Conservation (phyloP, 2,888 invertebrate species). For the Mamestra brassicae region DNA sequence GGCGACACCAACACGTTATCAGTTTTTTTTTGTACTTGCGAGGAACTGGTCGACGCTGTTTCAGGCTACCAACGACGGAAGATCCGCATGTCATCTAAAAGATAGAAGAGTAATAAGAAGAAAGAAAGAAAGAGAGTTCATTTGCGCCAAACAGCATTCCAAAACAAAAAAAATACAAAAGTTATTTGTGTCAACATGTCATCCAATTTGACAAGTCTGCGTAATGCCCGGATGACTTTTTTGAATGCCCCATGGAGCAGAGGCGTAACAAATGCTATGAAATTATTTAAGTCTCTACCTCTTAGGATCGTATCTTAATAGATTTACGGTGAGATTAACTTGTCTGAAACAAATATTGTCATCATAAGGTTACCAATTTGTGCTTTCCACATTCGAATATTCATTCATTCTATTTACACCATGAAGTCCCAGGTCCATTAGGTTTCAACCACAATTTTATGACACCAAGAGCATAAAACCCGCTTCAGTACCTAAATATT, state of each 20-base stretch:
- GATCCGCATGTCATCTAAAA: not conserved
- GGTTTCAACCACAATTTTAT: slow-evolving; percentile 28
- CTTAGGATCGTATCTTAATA: not conserved
- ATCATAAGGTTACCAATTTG: not conserved
- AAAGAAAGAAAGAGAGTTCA: too few species aligned
- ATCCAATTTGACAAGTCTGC: too few species aligned
- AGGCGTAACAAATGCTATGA: not conserved
- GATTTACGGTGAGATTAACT: too few species aligned
- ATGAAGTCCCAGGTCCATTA: slow-evolving; percentile 12
- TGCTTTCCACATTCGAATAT: not conserved
- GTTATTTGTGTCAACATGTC: too few species aligned
- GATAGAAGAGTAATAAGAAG: not conserved
- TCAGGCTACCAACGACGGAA: too few species aligned
- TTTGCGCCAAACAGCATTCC: too few species aligned
- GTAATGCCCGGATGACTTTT: too few species aligned
- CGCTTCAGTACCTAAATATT: slow-evolving; percentile 12
- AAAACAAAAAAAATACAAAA: too few species aligned
- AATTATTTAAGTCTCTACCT: not conserved
- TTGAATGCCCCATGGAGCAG: not conserved
- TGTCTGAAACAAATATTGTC: too few species aligned
- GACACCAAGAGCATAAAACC: slow-evolving; percentile 27
- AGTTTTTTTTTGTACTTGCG: not conserved
- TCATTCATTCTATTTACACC: not conserved
- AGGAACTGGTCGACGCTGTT: too few species aligned
- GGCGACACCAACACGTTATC: slow-evolving; percentile 22